Evolutionary conservation across 2,797 vertebrate species (phyloP).

Genomic region (Falco columbarius): DNA sequence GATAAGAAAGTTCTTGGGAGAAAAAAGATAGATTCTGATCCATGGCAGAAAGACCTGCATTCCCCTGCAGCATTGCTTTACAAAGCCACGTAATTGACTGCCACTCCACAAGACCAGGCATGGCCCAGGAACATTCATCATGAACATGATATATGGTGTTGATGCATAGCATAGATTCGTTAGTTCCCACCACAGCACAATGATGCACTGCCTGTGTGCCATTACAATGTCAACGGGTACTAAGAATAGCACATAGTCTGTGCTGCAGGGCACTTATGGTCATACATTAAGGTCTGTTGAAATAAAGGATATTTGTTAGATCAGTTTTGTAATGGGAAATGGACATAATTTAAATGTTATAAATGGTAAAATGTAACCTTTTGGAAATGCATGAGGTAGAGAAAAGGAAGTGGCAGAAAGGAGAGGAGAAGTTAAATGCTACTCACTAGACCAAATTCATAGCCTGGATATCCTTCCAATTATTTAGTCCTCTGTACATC

Average conservation of each 20-base stretch:
- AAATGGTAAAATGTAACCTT: neutral
- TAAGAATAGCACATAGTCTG: neutral
- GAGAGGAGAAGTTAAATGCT: neutral
- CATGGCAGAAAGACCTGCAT: neutral
- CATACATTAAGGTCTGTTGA: neutral
- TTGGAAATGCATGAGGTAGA: neutral
- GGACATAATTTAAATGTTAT: neutral
- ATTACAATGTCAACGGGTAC: neutral
- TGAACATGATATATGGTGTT: neutral
- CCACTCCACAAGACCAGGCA: fast-evolving
- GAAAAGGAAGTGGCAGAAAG: neutral
- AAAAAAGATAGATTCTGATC: neutral
- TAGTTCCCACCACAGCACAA: neutral
- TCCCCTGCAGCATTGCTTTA: neutral
- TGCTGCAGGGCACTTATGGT: neutral
- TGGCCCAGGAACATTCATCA: neutral
- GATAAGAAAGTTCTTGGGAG: neutral
- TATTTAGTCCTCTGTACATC: neutral
- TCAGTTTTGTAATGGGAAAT: neutral
- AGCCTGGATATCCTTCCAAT: neutral
- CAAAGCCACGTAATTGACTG: neutral
- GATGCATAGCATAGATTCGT: neutral
- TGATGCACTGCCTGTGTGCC: neutral
- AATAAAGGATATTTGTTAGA: neutral
- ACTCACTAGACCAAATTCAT: neutral